phyloP scores from a whole-genome alignment of 1,140 invertebrate species.

The Oryctes rhinoceros region DNA sequence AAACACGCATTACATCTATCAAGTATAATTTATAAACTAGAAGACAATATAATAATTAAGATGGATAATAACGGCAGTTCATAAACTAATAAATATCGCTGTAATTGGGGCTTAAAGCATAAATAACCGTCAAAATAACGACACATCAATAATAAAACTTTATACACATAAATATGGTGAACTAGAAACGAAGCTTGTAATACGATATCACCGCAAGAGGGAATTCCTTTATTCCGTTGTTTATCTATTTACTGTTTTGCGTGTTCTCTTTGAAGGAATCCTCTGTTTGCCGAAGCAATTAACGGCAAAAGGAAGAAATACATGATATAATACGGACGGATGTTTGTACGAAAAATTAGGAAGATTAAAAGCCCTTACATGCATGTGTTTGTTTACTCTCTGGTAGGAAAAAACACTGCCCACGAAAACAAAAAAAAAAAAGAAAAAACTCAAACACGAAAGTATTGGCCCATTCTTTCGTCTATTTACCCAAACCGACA shows the following conservation, averaged over 20 bases:
- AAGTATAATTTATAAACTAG: constrained; percentile 44
- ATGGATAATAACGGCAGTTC: constrained; percentile 43
- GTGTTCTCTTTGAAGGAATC: constrained; percentile 26
- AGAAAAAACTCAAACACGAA: not conserved
- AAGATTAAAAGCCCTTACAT: constrained; percentile 30
- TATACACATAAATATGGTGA: not conserved
- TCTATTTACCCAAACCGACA: not conserved
- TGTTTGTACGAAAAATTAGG: constrained; percentile 35
- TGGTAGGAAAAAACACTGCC: not conserved
- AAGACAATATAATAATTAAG: constrained; percentile 46
- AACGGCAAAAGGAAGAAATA: constrained; percentile 32
- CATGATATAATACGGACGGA: constrained; percentile 29
- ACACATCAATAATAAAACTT: constrained; percentile 42
- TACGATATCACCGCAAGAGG: not conserved
- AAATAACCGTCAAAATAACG: constrained; percentile 35
- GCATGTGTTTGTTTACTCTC: constrained; percentile 6
- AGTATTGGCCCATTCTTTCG: constrained; percentile 5
- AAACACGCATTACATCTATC: constrained; percentile 2
- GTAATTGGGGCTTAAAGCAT: constrained; percentile 41
- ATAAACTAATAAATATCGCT: constrained; percentile 45
- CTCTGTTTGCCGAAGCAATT: constrained; percentile 21
- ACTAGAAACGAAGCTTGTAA: not conserved
- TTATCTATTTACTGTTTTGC: not conserved
- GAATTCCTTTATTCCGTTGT: not conserved
- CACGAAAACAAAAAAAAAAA: constrained; percentile 10